Evolutionary conservation across 2,797 vertebrate species (phyloP), one percentile per base, ranked within the genome.

Genomic region (Pipistrellus kuhlii): DNA sequence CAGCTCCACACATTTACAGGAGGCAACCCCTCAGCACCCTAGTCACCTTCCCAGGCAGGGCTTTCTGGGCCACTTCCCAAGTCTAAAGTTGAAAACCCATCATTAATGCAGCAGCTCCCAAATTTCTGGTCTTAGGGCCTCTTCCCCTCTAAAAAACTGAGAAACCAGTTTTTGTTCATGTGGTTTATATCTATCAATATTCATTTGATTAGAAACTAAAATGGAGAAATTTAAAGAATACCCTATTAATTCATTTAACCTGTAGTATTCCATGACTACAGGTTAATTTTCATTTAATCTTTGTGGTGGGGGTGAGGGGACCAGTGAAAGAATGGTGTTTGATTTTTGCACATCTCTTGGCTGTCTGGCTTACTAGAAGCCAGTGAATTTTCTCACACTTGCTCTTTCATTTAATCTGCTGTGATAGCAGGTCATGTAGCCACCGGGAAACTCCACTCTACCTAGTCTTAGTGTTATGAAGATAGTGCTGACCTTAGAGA

Each of bases 131-230:
- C 27, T 20, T 48, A 46, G 41, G 62, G 8, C 6, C 35, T 30
- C 71, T n/a, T 94, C 85, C 11, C 11, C 14, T 80, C 51, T 68
- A 53, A 72, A 71, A 90, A 83, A 81, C 12, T 6, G 9, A 91
- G 64, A 87, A 78, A 8, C 2, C 14, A 57, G 17, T 78, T 84
- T 94, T 55, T 77, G 13, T 82, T 83, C 30, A 5, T 4, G 14
- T 46, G 7, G 5, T 20, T 30, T 95, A 21, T 30, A 32, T 46
- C 72, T 68, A 13, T 38, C 32, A 14, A 44, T 27, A 93, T 51
- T 66, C 85, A 90, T n/a, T 71, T 35, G 66, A 72, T 66, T 57
- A n/a, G 46, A 89, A 77, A 85, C 25, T 41, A 55, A 92, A 44
- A 51, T 27, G 20, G 44, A 71, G 57, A 81, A 62, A 38, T 27